phyloP scores from a whole-genome alignment of 2,113 vertebrate species.

The Irena cyanogastra region DNA sequence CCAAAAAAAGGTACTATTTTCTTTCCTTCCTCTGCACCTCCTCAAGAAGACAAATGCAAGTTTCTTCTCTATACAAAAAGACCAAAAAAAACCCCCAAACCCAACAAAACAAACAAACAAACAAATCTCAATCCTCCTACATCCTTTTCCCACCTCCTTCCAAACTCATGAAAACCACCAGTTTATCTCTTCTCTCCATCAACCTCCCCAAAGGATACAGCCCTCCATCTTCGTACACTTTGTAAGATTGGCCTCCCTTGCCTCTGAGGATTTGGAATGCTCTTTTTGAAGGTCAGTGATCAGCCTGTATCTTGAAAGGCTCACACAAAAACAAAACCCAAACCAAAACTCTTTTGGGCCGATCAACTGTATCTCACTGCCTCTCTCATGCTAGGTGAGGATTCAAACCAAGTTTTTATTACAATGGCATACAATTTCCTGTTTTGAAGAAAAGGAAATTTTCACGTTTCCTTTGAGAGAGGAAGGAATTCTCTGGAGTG shows the following conservation, averaged over 20 bases:
- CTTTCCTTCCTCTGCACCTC: constrained; percentile 13
- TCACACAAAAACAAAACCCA: not conserved
- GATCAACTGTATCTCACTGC: not conserved
- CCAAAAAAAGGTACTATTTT: not conserved
- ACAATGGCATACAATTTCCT: not conserved
- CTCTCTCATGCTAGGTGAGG: not conserved
- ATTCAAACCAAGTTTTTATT: not conserved
- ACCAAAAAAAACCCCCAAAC: not conserved
- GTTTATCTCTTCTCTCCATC: not conserved
- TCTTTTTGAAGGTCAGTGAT: not conserved
- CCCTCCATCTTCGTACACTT: not conserved
- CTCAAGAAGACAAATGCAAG: constrained; percentile 20
- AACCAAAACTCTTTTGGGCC: not conserved
- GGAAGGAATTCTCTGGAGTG: not conserved
- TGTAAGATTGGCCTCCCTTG: not conserved
- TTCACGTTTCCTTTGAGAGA: not conserved
- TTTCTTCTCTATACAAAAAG: constrained; percentile 5
- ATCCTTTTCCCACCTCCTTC: constrained; percentile 20
- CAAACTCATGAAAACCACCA: not conserved
- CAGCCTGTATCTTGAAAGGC: not conserved
- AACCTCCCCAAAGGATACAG: not conserved
- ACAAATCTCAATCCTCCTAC: not conserved
- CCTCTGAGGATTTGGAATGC: not conserved
- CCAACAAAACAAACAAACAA: not conserved
- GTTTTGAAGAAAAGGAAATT: not conserved